phyloP scores from a whole-genome alignment of 1,140 invertebrate genomes.

The Leptoteleia sp. region DNA sequence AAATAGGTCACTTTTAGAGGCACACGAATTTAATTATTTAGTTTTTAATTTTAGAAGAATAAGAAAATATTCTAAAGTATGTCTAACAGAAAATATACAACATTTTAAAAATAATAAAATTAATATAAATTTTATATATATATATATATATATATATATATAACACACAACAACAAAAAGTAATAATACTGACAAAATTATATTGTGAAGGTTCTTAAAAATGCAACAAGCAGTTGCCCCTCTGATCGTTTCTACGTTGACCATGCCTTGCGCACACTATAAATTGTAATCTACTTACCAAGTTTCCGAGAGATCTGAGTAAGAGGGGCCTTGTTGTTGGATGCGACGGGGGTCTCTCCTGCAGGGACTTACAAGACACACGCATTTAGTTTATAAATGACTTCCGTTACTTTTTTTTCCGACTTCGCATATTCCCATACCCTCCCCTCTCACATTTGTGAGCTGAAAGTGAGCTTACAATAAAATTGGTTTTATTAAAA shows the following conservation, averaged over 20 bases:
- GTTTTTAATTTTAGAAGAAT: too few species aligned
- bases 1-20: too few species aligned
- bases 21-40: too few species aligned
- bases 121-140: conserved; percentile 7
- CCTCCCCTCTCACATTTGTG: too few species aligned
- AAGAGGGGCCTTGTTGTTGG: conserved; percentile 86
- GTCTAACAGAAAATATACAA: not conserved
- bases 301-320: conserved; percentile 85
- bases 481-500: too few species aligned
- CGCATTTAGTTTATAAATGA: conserved; percentile 81
- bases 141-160: too few species aligned
- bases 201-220: too few species aligned
- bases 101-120: too few species aligned
- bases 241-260: conserved; percentile 71
- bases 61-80: too few species aligned
- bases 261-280: conserved; percentile 70
- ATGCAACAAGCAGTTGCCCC: conserved; percentile 65
- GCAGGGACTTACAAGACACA: conserved; percentile 81
- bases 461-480: too few species aligned
- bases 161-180: conserved; percentile 12
- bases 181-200: conserved; percentile 30
- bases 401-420: too few species aligned
- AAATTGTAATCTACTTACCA: conserved; percentile 82
- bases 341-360: conserved; percentile 85
- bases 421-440: too few species aligned